These are phyloP conservation scores for Danio aesculapii DNA, from an alignment of 2,797 vertebrate genomes.

Conservation along the genomic window DNA sequence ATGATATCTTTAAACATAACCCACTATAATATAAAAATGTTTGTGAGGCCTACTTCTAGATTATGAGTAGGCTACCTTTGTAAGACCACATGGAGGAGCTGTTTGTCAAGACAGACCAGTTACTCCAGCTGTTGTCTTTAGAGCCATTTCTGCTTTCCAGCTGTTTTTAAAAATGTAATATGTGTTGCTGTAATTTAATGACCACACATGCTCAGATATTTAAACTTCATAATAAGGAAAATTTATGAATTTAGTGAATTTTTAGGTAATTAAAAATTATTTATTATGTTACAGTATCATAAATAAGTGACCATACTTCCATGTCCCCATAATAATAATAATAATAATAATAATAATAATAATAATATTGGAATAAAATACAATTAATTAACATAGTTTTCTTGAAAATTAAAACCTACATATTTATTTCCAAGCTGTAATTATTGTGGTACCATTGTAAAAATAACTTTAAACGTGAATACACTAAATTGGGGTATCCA, in stretches of 20 bases:
- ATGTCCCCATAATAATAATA: neutral
- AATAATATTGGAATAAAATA: neutral
- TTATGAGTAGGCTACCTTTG: too few relatives aligned
- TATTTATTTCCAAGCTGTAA: too few relatives aligned
- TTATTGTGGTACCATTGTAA: too few relatives aligned
- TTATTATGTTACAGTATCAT: too few relatives aligned
- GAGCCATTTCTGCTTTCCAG: neutral
- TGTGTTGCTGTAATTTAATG: neutral
- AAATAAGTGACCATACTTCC: too few relatives aligned
- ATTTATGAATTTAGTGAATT: too few relatives aligned
- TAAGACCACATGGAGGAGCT: constrained; percentile 40
- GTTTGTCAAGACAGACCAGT: constrained; percentile 3
- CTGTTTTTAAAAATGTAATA: neutral
- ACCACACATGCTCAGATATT: neutral
- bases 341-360: neutral
- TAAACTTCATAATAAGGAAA: neutral
- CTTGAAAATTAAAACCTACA: neutral
- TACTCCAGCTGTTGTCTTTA: neutral
- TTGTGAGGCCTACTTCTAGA: neutral
- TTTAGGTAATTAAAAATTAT: too few relatives aligned
- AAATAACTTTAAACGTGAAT: too few relatives aligned
- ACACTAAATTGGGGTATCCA: too few relatives aligned
- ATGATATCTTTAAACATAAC: too few relatives aligned
- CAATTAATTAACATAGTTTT: neutral
- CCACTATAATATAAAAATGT: too few relatives aligned